Percentiles rank a stretch among this genome's conserved stretches.
Evolutionary conservation across 1,140 invertebrate genomes (phyloP).

Genomic region (Aphaenogaster rudis): DNA sequence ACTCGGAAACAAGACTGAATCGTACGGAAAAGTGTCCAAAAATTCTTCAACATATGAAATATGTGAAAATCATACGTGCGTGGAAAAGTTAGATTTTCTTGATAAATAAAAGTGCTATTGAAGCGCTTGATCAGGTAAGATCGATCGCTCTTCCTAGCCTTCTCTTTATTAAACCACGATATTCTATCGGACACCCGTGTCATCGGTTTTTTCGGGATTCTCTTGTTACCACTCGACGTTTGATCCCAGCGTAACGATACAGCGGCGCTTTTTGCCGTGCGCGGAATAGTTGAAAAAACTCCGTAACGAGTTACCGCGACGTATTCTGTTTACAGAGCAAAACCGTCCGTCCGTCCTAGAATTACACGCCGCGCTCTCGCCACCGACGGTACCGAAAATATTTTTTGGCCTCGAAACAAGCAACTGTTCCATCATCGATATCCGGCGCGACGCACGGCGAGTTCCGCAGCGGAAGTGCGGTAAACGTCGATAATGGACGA

Average conservation of each 20-base stretch:
- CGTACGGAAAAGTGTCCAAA: not conserved
- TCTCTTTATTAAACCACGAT: constrained; percentile 43
- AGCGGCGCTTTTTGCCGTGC: constrained; percentile 37
- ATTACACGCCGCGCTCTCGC: constrained; percentile 45
- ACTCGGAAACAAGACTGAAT: not conserved
- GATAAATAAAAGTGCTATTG: not conserved
- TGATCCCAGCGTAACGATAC: constrained; percentile 40
- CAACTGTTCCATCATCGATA: constrained; percentile 56
- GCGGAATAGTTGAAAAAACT: constrained; percentile 58
- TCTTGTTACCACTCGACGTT: constrained; percentile 52
- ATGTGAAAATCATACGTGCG: not conserved
- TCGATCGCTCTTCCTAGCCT: constrained; percentile 10
- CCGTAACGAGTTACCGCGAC: constrained; percentile 54
- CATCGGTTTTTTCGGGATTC: constrained; percentile 53
- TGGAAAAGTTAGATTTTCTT: not conserved
- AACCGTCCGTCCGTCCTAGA: constrained; percentile 56
- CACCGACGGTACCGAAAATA: constrained; percentile 48
- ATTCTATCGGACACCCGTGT: constrained; percentile 21
- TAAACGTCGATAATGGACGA: constrained; percentile 70
- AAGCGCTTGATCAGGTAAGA: constrained; percentile 28
- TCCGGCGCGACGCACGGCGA: not conserved
- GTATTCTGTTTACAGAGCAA: constrained; percentile 61
- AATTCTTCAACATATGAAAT: not conserved
- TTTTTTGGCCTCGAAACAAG: constrained; percentile 47
- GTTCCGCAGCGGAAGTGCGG: constrained; percentile 59